A percentile compares a stretch with the other conserved stretches of the same genome.
phyloP scores from a whole-genome alignment of 2,113 vertebrate species.

The Microtus richardsoni region DNA sequence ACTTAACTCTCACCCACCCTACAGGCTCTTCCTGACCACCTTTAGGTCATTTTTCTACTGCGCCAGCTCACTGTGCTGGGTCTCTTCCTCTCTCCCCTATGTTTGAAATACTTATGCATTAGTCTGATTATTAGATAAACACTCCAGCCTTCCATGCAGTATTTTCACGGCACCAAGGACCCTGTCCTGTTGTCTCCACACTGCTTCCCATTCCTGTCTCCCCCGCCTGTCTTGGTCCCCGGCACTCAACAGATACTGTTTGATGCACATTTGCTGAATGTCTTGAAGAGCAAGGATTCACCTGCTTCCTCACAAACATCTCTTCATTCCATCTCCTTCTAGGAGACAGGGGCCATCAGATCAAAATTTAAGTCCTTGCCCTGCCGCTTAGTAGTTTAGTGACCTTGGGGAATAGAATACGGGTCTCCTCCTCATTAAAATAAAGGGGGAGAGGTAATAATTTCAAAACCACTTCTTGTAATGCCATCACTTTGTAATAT shows the following conservation, averaged over 20 bases:
- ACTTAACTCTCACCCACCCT: neutral
- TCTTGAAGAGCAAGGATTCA: neutral
- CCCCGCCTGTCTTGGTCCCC: neutral
- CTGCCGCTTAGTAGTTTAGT: neutral
- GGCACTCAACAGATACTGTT: neutral
- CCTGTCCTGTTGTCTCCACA: neutral
- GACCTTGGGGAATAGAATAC: neutral
- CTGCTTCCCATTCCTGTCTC: neutral
- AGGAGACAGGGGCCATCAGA: neutral
- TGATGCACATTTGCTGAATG: neutral
- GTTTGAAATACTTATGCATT: neutral
- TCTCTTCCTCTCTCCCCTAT: neutral
- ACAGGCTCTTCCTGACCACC: neutral
- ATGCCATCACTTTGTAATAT: neutral
- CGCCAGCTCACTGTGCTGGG: neutral
- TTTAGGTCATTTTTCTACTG: neutral
- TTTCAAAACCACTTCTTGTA: neutral
- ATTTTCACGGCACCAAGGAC: neutral
- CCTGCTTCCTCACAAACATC: slow-evolving; percentile 16
- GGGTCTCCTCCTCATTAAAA: neutral
- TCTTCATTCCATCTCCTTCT: neutral
- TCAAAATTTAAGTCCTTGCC: neutral
- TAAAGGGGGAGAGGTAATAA: neutral
- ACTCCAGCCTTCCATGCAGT: neutral
- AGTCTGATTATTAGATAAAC: neutral